Base-by-base conservation (phyloP, 2,113 vertebrate genomes). In the Apistogramma diplotaenia region DNA sequence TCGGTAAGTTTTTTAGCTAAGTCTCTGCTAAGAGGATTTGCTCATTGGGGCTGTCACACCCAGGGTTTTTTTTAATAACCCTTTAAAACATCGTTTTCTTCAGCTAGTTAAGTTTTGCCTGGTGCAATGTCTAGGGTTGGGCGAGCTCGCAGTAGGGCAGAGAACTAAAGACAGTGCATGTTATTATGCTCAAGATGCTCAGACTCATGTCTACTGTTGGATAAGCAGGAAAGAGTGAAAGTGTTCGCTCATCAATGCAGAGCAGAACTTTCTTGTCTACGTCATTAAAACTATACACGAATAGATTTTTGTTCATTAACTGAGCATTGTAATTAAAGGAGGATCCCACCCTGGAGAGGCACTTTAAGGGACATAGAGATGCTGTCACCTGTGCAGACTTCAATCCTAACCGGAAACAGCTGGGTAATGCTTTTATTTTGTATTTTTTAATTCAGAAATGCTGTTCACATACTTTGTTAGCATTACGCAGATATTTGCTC, bases 321-420 rank as follows among this genome's bases (percentile, higher is more conserved):
- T 60, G 21, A 51, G 2, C 3, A 0, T 78, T 80, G 18, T 79
- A 29, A 0, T 85, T 89, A 9, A 83, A 96, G 95, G 95, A 95
- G 61, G 95, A 96, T 61, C 95, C 95, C 3, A 85, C 84, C 15
- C 84, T 96, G 15, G 92, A 93, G 65, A 90, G 94, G 62, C 87
- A 94, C 76, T 95, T 96, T 74, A 95, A 90, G 81, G 95, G 95
- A 1, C 95, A 96, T 27, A 95, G 91, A 84, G 94, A 91, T 79
- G 89, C 88, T 3, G 92, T 96, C 33, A 95, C 93, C 4, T 96
- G 94, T 81, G 80, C 91, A 56, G 94, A 96, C 89, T 96, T 96
- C 86, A 96, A 58, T 77, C 93, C 95, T 23, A 95, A 93, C 62
- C 15, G 85, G 77, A 95, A 94, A 78, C 94, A 96, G 27, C 86